A percentile compares a stretch with the other conserved stretches of the same genome.
phyloP scores from a whole-genome alignment of 2,888 invertebrate genomes.

The Tenthredo mesomela region DNA sequence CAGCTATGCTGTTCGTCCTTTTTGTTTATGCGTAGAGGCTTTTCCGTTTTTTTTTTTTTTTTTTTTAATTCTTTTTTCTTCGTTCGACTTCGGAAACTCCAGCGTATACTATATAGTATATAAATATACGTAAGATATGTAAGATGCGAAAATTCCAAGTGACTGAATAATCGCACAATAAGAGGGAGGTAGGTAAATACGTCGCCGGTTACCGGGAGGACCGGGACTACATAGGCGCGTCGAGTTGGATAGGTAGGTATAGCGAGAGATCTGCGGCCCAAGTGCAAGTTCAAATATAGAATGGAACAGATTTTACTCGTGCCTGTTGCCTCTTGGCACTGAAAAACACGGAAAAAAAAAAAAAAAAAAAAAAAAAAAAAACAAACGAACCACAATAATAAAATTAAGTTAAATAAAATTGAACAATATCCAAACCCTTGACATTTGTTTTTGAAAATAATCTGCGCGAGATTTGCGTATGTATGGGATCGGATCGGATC shows the following conservation, averaged over 20 bases:
- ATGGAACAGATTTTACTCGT: constrained; percentile 49
- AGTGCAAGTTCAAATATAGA: constrained; percentile 58
- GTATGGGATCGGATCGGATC: not conserved
- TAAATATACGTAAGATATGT: too few relatives aligned
- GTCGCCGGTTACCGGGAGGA: constrained; percentile 41
- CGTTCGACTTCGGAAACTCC: too few relatives aligned
- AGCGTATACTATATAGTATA: too few relatives aligned
- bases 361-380: not conserved
- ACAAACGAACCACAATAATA: not conserved
- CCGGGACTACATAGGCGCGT: constrained; percentile 36
- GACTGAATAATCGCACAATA: too few relatives aligned
- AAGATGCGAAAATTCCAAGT: too few relatives aligned
- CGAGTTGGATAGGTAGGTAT: not conserved
- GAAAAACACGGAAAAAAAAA: constrained; percentile 32
- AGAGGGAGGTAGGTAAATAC: not conserved
- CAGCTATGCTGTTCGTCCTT: too few relatives aligned
- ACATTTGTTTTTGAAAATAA: constrained; percentile 18
- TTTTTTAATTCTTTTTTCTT: too few relatives aligned
- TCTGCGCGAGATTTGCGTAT: not conserved
- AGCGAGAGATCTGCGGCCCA: constrained; percentile 52
- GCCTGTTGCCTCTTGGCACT: constrained; percentile 50
- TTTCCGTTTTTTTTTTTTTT: too few relatives aligned
- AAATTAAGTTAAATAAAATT: not conserved
- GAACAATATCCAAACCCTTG: constrained; percentile 19
- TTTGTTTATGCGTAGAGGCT: too few relatives aligned